A percentile compares a stretch with the other conserved stretches of the same genome.
phyloP scores from a whole-genome alignment of 2,797 vertebrate genomes.

The Arnoldichthys spilopterus region DNA sequence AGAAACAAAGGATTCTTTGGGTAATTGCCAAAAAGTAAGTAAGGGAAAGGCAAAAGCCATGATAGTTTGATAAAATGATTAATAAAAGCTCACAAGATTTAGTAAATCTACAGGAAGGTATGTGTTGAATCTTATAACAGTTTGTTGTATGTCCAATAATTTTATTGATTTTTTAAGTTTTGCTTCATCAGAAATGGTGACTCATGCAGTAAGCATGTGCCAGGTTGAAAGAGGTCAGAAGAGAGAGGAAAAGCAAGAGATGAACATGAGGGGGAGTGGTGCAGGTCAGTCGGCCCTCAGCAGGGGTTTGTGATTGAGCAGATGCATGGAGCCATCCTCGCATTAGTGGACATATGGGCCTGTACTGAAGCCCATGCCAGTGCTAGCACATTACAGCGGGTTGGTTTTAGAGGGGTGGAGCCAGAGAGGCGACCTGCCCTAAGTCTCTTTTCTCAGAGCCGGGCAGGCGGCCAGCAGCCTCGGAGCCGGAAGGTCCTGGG shows the following conservation, averaged over 20 bases:
- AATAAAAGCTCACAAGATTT: no score
- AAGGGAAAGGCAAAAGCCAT: no score
- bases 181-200: background rate
- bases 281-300: slow-evolving; percentile 52
- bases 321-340: slow-evolving; percentile 59
- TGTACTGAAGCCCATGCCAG: slow-evolving; percentile 60
- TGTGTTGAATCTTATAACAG: background rate
- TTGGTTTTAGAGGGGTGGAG: slow-evolving; percentile 53
- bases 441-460: slow-evolving; percentile 46
- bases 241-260: background rate
- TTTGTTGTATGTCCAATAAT: background rate
- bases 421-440: slow-evolving; percentile 40
- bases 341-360: slow-evolving; percentile 66
- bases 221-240: background rate
- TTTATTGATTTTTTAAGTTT: background rate
- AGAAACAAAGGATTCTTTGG: no score
- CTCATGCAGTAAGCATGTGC: background rate
- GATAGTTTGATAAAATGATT: no score
- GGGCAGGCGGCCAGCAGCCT: slow-evolving; percentile 50
- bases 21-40: no score
- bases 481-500: slow-evolving; percentile 59
- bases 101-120: no score
- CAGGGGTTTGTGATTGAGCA: slow-evolving; percentile 57
- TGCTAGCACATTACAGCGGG: slow-evolving; percentile 47
- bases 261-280: slow-evolving; percentile 23